A percentile compares a stretch with the other conserved stretches of the same genome.
Conservation (phyloP, 2,797 vertebrate genomes). For the Emydoidea blandingii region DNA sequence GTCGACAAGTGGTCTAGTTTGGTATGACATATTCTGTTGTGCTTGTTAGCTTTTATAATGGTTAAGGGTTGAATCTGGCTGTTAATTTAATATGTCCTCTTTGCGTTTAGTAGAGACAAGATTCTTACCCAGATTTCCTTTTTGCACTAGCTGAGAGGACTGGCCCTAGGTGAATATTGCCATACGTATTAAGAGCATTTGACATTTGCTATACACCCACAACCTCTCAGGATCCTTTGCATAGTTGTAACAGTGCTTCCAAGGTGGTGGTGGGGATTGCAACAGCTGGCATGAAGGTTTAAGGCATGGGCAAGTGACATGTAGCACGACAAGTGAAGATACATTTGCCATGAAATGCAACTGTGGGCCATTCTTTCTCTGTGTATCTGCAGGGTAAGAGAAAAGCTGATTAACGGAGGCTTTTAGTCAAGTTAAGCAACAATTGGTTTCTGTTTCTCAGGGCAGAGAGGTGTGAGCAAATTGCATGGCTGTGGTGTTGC, state of each 20-base stretch:
- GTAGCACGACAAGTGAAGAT: background rate
- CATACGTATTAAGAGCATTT: background rate
- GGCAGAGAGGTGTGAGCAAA: background rate
- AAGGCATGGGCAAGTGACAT: background rate
- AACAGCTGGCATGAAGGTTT: background rate
- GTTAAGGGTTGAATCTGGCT: background rate
- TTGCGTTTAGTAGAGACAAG: background rate
- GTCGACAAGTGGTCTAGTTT: background rate
- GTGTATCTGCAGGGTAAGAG: background rate
- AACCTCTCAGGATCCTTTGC: background rate
- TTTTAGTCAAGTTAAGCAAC: background rate
- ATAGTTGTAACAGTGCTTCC: background rate
- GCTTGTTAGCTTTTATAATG: background rate
- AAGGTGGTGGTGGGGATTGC: background rate
- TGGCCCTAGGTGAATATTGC: background rate
- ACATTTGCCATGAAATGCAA: background rate
- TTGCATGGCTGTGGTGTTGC: background rate
- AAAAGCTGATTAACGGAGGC: background rate
- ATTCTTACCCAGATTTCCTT: background rate
- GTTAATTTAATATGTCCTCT: background rate
- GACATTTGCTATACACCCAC: background rate
- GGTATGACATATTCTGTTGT: background rate
- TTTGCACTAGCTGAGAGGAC: background rate
- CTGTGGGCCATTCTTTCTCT: background rate
- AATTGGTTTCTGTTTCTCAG: background rate